Evolutionary conservation across 35 echinoderm and acorn worm species (phyloP), one percentile per base, ranked within the genome.

Genomic region (Acanthaster planci): DNA sequence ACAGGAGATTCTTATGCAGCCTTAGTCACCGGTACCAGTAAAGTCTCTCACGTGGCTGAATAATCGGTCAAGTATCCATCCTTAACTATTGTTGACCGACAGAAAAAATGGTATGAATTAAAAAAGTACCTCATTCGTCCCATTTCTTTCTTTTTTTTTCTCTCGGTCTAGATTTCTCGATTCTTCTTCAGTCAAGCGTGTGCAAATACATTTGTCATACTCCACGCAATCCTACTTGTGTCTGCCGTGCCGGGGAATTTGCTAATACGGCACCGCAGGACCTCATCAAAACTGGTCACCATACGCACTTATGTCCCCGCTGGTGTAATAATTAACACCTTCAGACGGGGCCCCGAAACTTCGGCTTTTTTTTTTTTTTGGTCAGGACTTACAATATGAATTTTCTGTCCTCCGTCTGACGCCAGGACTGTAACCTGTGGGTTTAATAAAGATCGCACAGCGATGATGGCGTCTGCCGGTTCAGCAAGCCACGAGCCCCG

Each of bases 311-410:
- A 26, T 72, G 64, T 83, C 81, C 81, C 81, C 53, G 37, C 53
- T 53, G 52, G 81, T 83, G 81, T 51, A 51, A 83, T 57, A 83
- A 83, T 83, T 83, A 83, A 83, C 81, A 83, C 81, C 81, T 60
- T 59, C 56, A 83, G 81, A 53, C n/a, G 21, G 51, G 30, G 37
- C 52, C 54, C 60, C n/a, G 32, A 47, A 19, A 38, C n/a, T 83
- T 23, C 35, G 35, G 81, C 56, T 83, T 83, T 27, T 38, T 83
- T 83, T 67, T 67, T 67, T 83, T 27, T 38, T 83, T 83, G 4
- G 4, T 67, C 38, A 79, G 37, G 8, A 39, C 16, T 37, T 47
- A 79, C n/a, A 40, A 42, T 79, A 79, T 79, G 37, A 39, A 79
- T 39, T 47, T 27, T 78, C 17, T 37, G 42, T 52, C 79, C 12